These are phyloP conservation scores for Seladonia tumulorum DNA, from an alignment of 2,888 invertebrate genomes.

Conservation along the genomic window DNA sequence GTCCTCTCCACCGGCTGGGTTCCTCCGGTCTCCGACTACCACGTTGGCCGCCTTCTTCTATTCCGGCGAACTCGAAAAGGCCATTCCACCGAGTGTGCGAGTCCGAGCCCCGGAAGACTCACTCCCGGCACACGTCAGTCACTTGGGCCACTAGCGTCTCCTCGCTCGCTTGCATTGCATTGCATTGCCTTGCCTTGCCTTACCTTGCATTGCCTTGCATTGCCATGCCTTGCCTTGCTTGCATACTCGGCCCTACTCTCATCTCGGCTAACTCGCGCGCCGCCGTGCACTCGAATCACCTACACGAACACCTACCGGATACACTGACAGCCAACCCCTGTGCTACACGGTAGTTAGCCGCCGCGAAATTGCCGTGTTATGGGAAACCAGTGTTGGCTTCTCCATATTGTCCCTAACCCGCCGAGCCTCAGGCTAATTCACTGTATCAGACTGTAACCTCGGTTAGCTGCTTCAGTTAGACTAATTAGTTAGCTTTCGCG, in stretches of 20 bases:
- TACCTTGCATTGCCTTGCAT: too few relatives aligned
- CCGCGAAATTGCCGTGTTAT: not conserved
- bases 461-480: too few relatives aligned
- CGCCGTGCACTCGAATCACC: constrained; percentile 55
- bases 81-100: constrained; percentile 48
- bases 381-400: not conserved
- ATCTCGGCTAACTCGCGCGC: constrained; percentile 42
- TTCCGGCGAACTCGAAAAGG: constrained; percentile 55
- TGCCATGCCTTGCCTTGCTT: constrained; percentile 11
- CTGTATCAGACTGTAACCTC: too few relatives aligned
- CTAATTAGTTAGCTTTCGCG: too few relatives aligned
- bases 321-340: constrained; percentile 41
- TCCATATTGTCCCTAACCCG: not conserved
- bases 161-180: constrained; percentile 4
- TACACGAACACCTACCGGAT: constrained; percentile 47
- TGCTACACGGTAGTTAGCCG: not conserved
- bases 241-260: constrained; percentile 51
- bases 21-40: constrained; percentile 31
- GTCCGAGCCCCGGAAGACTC: constrained; percentile 72
- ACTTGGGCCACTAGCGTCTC: constrained; percentile 63
- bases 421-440: too few relatives aligned
- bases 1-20: constrained; percentile 12
- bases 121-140: constrained; percentile 68
- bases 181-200: too few relatives aligned
- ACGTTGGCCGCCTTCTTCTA: constrained; percentile 33